Base-by-base conservation (phyloP, 2,113 vertebrate species). In the Lipotes vexillifer region DNA sequence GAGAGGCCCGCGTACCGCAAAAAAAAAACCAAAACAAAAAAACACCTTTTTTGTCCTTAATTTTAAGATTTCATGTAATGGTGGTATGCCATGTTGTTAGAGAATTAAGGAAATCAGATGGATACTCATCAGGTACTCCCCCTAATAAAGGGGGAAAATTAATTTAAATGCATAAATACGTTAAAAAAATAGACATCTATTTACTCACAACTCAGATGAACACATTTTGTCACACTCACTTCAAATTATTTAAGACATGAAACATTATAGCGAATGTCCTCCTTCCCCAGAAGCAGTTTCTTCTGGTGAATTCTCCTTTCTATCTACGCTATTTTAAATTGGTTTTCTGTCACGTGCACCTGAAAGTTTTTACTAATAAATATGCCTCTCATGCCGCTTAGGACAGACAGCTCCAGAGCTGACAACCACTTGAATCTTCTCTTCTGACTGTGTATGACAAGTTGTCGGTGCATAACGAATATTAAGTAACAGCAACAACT, bases 61-160 rank as follows among this genome's bases (percentile, higher is more conserved):
- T 85, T 89, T 94, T 57, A 89, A 61, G 72, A 72, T 90, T 90
- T 86, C 36, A 49, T 63, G 52, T 94, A 92, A 68, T n/a, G 36
- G 18, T 69, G 7, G n/a, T n/a, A 88, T 15, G 36, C 36, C 65
- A 85, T 85, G 29, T 96, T 31, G 18, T 89, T 94, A 78, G 15
- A 78, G 38, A 75, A 88, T 89, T 93, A 87, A 89, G 66, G 59
- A 84, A 90, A 52, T 95, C 27, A 78, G 95, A 66, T 83, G 41
- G 49, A 15, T 81, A 93, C 52, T 88, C 75, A 85, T 38, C 33
- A 93, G 20, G 6, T 41, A 69, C 25, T 46, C 38, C 57, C 90
- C 21, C 27, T n/a, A 83, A 41, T 69, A 75, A 93, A 85, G 38
- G 44, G 14, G 8, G 33, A 69, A 82, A 91, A 59, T 63, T 78